A percentile compares a stretch with the other conserved stretches of the same genome.
Conservation (phyloP, 2,797 vertebrate species). For the Pelodytes ibericus region DNA sequence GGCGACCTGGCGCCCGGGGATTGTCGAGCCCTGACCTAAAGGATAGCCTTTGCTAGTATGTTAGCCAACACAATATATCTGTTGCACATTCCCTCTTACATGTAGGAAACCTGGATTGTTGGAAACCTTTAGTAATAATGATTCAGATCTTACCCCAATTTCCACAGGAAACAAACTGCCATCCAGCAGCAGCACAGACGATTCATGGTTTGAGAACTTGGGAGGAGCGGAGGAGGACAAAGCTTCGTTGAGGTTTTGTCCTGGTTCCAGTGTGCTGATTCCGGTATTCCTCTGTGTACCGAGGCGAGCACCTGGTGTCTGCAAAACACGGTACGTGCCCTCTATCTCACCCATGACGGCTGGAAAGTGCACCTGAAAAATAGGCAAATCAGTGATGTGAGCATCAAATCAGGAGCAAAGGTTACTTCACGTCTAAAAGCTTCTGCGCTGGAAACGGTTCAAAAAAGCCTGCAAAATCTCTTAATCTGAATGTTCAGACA, state of each 20-base stretch:
- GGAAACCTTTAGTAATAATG: too few species aligned
- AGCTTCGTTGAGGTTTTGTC: constrained; percentile 76
- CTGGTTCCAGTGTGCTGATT: constrained; percentile 88
- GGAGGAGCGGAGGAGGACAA: constrained; percentile 60
- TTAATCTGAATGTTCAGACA: background rate
- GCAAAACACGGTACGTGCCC: constrained; percentile 88
- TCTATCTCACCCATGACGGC: constrained; percentile 89
- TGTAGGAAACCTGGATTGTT: too few species aligned
- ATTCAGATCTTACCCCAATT: constrained; percentile 80
- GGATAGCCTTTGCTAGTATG: too few species aligned
- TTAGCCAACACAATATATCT: too few species aligned
- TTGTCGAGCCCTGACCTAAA: too few species aligned
- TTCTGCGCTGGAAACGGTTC: background rate
- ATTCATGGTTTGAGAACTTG: constrained; percentile 70
- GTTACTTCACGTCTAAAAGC: background rate
- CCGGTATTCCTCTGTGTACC: constrained; percentile 79
- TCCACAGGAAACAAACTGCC: constrained; percentile 83
- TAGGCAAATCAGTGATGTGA: background rate
- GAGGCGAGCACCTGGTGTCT: constrained; percentile 86
- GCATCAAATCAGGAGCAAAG: background rate
- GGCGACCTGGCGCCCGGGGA: too few species aligned
- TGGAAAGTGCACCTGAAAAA: background rate
- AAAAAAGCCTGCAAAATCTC: background rate
- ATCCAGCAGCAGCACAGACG: constrained; percentile 87
- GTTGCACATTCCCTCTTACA: too few species aligned